These are phyloP conservation scores for Lethenteron reissneri DNA, from an alignment of 2,113 vertebrate species.

Conservation along the genomic window DNA sequence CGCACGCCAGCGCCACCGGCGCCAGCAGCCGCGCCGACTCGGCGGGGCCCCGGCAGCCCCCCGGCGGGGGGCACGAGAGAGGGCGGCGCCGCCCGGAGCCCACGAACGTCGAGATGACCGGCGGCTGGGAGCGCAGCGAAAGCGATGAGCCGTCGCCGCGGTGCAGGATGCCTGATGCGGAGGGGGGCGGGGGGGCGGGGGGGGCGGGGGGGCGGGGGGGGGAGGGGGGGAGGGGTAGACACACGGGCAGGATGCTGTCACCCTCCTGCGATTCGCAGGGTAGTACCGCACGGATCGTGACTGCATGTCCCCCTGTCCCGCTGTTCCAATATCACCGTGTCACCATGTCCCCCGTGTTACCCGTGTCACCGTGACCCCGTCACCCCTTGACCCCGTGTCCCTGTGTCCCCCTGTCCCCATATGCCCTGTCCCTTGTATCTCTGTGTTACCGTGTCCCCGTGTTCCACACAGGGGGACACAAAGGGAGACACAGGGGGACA, in stretches of 20 bases:
- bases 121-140: slow-evolving; percentile 79
- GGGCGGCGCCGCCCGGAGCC: slow-evolving; percentile 78
- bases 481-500: not conserved
- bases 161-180: slow-evolving; percentile 58
- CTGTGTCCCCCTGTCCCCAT: not conserved
- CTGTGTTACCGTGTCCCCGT: not conserved
- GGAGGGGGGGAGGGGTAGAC: not conserved
- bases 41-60: slow-evolving; percentile 32
- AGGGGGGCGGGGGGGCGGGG: not conserved
- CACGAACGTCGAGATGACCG: slow-evolving; percentile 84
- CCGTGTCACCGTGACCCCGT: too few relatives aligned
- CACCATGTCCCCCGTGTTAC: not conserved
- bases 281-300: not conserved
- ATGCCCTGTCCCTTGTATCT: not conserved
- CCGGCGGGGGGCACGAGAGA: slow-evolving; percentile 50
- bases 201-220: not conserved
- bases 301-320: not conserved
- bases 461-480: not conserved
- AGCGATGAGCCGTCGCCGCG: slow-evolving; percentile 90
- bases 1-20: slow-evolving; percentile 73
- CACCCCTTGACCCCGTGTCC: not conserved
- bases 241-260: not conserved
- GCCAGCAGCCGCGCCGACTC: slow-evolving; percentile 92
- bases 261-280: not conserved
- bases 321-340: not conserved